Base-by-base conservation (phyloP, 2,113 vertebrate genomes). In the Kobus ellipsiprymnus region DNA sequence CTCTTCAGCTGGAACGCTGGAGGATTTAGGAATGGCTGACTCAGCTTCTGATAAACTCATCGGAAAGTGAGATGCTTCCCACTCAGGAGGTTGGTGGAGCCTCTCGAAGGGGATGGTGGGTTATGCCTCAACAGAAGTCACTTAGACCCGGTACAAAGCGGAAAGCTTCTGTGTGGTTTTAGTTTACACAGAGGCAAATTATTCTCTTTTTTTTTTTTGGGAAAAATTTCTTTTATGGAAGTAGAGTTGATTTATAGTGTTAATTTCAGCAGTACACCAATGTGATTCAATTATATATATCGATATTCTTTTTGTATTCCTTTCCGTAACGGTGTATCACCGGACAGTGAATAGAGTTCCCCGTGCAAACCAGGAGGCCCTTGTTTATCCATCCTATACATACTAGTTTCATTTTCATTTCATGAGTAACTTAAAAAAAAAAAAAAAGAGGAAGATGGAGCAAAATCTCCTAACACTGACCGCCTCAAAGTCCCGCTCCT, bases 331-430 rank as follows among this genome's bases (percentile, higher is more conserved):
- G 27, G 15, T 50, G 29, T 50, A 17, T 50, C 77, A 1, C 46
- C 19, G 46, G 77, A 6, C 2, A 6, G 8, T 0, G 4, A 50
- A 11, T 10, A 11, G 4, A 33, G 46, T 50, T 3, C 27, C 46
- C 2, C 0, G 2, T 10, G 15, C 27, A 30, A 29, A 17, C 5
- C 4, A 30, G 4, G 14, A 48, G 15, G 27, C 10, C 15, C 46
- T 78, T 30, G 77, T 30, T 33, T 11, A 30, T 30, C 15, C 46
- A 11, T 11, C 4, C 2, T 48, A 10, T 50, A 48, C 10, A 30
- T 19, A 6, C 29, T 5, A 5, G 46, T 40, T 71, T 40, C n/a
- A 23, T 71, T 71, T 40, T 12, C 67, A 12, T 40, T 23, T 71
- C 5, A 23, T 36, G 67, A 36, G 2, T 40, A 36, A 40, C n/a